Evolutionary conservation across 2,797 vertebrate genomes (phyloP).

Genomic region (Oryzias dopingdopingensis): DNA sequence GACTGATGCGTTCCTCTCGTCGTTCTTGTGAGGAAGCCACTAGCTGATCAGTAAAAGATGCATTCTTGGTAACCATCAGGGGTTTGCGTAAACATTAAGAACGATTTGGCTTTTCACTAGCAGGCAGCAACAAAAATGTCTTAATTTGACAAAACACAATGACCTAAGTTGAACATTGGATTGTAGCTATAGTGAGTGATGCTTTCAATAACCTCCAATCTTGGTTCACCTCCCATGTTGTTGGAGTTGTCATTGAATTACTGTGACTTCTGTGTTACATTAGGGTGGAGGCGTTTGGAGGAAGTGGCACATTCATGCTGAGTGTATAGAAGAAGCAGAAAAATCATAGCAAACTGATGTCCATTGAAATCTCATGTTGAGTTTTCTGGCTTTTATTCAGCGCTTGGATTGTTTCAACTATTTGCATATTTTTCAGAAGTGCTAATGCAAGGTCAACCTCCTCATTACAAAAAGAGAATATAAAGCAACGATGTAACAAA

Average conservation of each 20-base stretch:
- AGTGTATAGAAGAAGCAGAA: constrained; percentile 2
- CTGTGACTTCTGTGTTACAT: constrained; percentile 18
- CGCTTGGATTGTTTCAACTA: constrained; percentile 24
- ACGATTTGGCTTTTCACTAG: constrained; percentile 51
- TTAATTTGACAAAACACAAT: constrained; percentile 20
- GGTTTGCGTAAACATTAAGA: constrained; percentile 59
- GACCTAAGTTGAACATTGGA: constrained; percentile 35
- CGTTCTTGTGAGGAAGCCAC: constrained; percentile 41
- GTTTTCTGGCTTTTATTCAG: constrained; percentile 34
- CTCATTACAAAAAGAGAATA: constrained; percentile 48
- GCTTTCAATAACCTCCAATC: constrained; percentile 28
- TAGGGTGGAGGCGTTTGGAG: constrained; percentile 14
- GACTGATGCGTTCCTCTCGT: constrained; percentile 43
- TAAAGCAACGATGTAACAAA: constrained; percentile 44
- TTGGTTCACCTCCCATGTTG: constrained; percentile 12
- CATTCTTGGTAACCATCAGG: constrained; percentile 60
- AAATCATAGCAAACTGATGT: constrained; percentile 22
- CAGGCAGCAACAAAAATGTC: constrained; percentile 28
- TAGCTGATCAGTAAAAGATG: constrained; percentile 62
- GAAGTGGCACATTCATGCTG: constrained; percentile 18
- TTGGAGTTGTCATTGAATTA: constrained; percentile 18
- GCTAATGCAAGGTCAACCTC: constrained; percentile 52
- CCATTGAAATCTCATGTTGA: constrained; percentile 16
- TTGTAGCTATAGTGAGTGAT: constrained; percentile 14
- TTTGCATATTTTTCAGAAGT: constrained; percentile 47